These are phyloP conservation scores for Macrochelys suwanniensis DNA, from an alignment of 2,797 vertebrate genomes.

Conservation along the genomic window DNA sequence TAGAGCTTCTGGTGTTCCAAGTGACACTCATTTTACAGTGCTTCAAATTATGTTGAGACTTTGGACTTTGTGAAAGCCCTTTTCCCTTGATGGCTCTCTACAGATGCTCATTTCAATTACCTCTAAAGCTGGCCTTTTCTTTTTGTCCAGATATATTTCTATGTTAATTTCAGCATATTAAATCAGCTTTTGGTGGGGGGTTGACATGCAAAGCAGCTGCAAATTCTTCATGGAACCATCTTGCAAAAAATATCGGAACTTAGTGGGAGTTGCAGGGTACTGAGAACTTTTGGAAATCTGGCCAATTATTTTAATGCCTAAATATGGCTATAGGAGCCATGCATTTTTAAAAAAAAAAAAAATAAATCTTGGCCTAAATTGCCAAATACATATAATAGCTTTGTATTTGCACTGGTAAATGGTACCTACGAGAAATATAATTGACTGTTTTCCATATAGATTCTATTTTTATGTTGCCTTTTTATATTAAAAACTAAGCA, in stretches of 20 bases:
- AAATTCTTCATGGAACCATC: background rate
- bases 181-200: background rate
- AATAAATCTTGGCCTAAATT: background rate
- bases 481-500: background rate
- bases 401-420: background rate
- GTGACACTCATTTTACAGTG: background rate
- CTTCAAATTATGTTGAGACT: background rate
- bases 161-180: background rate
- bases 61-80: background rate
- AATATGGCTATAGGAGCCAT: background rate
- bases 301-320: background rate
- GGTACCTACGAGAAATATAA: background rate
- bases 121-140: background rate
- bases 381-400: background rate
- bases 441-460: too few species aligned
- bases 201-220: background rate
- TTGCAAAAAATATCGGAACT: background rate
- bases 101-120: background rate
- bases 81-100: background rate
- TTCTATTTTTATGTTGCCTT: background rate
- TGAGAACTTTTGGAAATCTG: background rate
- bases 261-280: background rate
- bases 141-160: background rate
- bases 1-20: background rate
- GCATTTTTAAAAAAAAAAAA: background rate